phyloP scores from a whole-genome alignment of 1,140 invertebrate species.

The Vanessa atalanta region DNA sequence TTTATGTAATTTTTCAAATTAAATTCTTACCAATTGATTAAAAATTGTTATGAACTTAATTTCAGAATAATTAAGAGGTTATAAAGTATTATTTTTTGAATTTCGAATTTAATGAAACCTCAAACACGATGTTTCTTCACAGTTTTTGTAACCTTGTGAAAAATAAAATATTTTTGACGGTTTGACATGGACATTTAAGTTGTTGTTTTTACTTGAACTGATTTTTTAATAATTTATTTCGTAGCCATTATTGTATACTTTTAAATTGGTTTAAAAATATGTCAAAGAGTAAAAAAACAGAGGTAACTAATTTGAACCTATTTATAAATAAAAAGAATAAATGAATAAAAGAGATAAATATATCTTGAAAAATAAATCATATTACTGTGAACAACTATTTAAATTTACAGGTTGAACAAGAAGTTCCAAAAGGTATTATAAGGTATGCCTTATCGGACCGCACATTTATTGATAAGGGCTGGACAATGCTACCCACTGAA shows the following conservation, averaged over 20 bases:
- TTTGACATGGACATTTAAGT: conserved; percentile 8
- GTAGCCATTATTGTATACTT: conserved; percentile 33
- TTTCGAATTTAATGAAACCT: too few relatives aligned
- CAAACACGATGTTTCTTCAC: too few relatives aligned
- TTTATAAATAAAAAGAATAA: too few relatives aligned
- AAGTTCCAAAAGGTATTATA: conserved; percentile 56
- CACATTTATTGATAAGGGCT: conserved; percentile 72
- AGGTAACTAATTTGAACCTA: neutral
- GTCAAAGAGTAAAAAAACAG: conserved; percentile 48
- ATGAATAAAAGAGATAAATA: too few relatives aligned
- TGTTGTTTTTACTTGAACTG: neutral
- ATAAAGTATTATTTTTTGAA: too few relatives aligned
- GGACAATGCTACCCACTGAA: conserved; percentile 75
- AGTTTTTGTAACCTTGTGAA: neutral
- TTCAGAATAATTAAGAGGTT: too few relatives aligned
- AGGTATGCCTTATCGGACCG: conserved; percentile 71
- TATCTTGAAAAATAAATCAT: too few relatives aligned
- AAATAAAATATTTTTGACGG: conserved; percentile 3
- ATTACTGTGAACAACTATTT: neutral
- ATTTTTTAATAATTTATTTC: conserved; percentile 41
- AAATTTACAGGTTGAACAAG: conserved; percentile 51
- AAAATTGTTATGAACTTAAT: too few relatives aligned
- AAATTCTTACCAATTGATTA: too few relatives aligned
- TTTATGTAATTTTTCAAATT: too few relatives aligned
- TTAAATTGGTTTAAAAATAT: conserved; percentile 34